phyloP scores from a whole-genome alignment of 2,113 vertebrate species.

The Nibea albiflora region DNA sequence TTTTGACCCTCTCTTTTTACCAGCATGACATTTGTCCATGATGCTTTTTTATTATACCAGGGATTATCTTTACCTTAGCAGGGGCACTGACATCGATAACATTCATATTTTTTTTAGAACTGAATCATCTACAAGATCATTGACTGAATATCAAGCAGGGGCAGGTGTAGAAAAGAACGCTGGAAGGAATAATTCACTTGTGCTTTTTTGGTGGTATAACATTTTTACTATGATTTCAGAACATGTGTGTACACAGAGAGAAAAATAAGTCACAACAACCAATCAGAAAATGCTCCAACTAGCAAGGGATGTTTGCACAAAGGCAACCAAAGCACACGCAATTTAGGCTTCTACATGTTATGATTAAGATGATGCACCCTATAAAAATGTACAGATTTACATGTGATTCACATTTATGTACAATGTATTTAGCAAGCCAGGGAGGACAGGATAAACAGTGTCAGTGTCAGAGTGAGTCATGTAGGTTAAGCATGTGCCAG shows the following conservation, averaged over 20 bases:
- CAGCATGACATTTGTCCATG: not conserved
- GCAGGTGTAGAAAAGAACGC: not conserved
- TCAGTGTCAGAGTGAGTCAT: conserved; percentile 11
- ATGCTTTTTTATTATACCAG: not conserved
- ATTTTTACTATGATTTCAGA: not conserved
- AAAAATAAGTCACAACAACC: not conserved
- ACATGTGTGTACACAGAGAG: not conserved
- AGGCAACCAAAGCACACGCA: not conserved
- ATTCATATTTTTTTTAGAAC: conserved; percentile 4
- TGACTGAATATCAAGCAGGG: not conserved
- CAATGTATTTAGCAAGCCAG: not conserved
- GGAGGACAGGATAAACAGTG: not conserved
- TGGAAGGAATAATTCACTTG: not conserved
- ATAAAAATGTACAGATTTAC: not conserved
- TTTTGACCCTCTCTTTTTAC: not conserved
- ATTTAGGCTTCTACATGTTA: not conserved
- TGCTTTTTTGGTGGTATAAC: not conserved
- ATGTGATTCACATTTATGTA: not conserved
- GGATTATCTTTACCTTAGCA: not conserved
- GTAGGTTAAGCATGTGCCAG: conserved; percentile 20
- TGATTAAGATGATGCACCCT: not conserved
- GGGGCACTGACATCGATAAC: not conserved
- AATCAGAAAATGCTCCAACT: not conserved
- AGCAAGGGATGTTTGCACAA: not conserved
- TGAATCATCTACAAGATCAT: not conserved